Evolutionary conservation across 2,797 vertebrate species (phyloP).

Genomic region (Mormyrus proboscirostris): DNA sequence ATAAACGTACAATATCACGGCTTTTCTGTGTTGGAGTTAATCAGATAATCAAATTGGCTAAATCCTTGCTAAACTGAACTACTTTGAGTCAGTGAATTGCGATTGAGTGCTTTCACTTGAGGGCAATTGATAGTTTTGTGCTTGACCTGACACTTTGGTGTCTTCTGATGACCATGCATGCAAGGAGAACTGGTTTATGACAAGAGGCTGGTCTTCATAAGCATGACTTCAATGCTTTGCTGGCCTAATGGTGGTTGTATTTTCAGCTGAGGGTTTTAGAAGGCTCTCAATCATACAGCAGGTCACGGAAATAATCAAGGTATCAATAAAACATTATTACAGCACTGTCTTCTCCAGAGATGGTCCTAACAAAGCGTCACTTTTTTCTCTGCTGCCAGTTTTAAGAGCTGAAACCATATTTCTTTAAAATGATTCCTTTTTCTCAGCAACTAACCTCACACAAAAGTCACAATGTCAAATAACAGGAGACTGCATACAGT

Average conservation of each 20-base stretch:
- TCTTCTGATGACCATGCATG: neutral
- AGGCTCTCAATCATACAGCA: neutral
- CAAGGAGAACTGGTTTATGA: neutral
- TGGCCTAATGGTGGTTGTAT: neutral
- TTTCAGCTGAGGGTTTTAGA: neutral
- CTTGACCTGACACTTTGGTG: neutral
- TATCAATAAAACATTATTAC: constrained; percentile 6
- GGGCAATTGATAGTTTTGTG: neutral
- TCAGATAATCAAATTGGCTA: neutral
- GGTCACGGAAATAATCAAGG: neutral
- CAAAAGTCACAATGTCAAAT: neutral
- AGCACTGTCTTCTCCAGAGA: neutral
- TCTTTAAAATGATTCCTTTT: neutral
- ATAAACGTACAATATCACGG: neutral
- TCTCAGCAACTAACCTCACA: neutral
- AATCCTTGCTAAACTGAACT: neutral
- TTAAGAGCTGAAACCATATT: neutral
- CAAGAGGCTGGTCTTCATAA: neutral
- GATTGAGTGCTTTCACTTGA: neutral
- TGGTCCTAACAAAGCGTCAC: neutral
- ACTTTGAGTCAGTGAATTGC: neutral
- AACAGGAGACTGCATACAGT: neutral
- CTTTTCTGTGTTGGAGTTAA: neutral
- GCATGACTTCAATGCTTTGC: neutral
- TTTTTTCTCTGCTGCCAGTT: neutral